A percentile compares a stretch with the other conserved stretches of the same genome.
Conservation (phyloP, 2,888 invertebrate species). For the Xanthia icteritia region DNA sequence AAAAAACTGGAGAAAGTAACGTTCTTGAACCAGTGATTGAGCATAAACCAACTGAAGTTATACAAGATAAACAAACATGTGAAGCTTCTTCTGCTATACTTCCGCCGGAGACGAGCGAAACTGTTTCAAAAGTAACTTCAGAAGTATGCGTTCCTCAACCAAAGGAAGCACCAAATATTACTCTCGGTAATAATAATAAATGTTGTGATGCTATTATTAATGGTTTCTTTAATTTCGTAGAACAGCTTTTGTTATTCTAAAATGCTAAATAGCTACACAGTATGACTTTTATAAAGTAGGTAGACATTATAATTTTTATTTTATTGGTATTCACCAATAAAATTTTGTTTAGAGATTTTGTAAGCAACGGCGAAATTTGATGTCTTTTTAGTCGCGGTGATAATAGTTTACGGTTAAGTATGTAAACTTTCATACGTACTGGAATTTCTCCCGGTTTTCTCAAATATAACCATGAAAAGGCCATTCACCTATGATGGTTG, state of each 20-base stretch:
- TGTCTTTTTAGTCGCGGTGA: not conserved
- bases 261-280: constrained; percentile 38
- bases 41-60: not conserved
- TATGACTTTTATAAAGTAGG: not conserved
- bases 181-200: constrained; percentile 54
- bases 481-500: not conserved
- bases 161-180: constrained; percentile 1
- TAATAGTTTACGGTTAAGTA: not conserved
- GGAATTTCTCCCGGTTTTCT: not conserved
- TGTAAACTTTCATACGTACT: not conserved
- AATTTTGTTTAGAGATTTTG: too few species aligned
- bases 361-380: too few species aligned
- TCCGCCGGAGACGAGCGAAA: not conserved
- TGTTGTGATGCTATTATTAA: constrained; percentile 30
- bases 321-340: not conserved
- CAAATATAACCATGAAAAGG: constrained; percentile 1
- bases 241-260: constrained; percentile 29
- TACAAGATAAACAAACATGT: not conserved
- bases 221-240: constrained; percentile 23
- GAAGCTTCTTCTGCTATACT: not conserved
- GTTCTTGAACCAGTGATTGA: not conserved
- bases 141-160: constrained; percentile 4
- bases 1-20: not conserved
- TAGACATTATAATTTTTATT: not conserved
- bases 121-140: not conserved